These are phyloP conservation scores for Steinernema scapterisci DNA, from an alignment of 2,888 invertebrate genomes.

Conservation along the genomic window DNA sequence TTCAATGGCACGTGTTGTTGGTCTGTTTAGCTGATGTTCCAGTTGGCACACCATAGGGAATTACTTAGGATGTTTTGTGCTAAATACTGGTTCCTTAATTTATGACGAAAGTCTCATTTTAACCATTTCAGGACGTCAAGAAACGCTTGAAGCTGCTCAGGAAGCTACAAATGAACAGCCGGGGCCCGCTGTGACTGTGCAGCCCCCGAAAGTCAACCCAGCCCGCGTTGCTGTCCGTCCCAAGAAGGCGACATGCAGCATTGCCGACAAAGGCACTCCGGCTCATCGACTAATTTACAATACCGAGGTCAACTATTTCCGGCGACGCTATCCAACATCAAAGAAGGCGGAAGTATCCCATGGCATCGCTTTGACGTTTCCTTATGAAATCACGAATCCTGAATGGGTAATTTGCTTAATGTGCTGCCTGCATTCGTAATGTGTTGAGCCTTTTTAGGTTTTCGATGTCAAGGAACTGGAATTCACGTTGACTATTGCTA, in stretches of 20 bases:
- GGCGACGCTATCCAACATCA: background rate
- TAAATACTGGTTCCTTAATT: too few relatives aligned
- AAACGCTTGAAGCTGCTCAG: too few relatives aligned
- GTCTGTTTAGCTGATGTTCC: too few relatives aligned
- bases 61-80: too few relatives aligned
- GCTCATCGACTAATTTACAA: background rate
- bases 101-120: too few relatives aligned
- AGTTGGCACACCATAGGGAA: too few relatives aligned
- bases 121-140: too few relatives aligned
- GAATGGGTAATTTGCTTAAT: background rate
- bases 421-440: background rate
- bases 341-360: background rate
- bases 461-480: slow-evolving; percentile 11
- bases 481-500: background rate
- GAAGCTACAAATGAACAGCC: too few relatives aligned
- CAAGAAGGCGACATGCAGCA: background rate
- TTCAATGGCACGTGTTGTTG: too few relatives aligned
- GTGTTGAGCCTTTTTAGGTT: background rate
- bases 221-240: background rate
- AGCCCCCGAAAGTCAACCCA: too few relatives aligned
- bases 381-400: slow-evolving; percentile 21
- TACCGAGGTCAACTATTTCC: background rate
- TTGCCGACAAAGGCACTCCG: slow-evolving; percentile 9
- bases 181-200: too few relatives aligned
- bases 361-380: background rate